Evolutionary conservation across 2,888 invertebrate genomes (phyloP).

Genomic region (Caenorhabditis drosophilae): DNA sequence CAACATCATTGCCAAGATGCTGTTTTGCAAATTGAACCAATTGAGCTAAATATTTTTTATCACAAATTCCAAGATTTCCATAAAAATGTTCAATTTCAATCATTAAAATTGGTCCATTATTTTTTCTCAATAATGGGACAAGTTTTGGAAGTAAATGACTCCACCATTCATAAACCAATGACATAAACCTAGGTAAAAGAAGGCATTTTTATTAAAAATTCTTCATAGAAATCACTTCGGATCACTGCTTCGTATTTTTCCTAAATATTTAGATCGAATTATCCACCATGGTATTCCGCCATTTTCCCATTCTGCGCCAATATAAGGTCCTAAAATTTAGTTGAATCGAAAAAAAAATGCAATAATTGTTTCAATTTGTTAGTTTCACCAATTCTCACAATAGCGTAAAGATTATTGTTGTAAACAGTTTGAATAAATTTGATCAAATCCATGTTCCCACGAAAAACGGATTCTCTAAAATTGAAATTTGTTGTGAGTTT

Average conservation of each 20-base stretch:
- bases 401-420: conserved; percentile 41
- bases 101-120: conserved; percentile 72
- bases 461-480: too few species aligned
- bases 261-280: conserved; percentile 23
- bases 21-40: conserved; percentile 76
- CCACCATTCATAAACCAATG: conserved; percentile 27
- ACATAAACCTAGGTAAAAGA: too few species aligned
- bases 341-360: too few species aligned
- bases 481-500: too few species aligned
- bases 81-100: conserved; percentile 74
- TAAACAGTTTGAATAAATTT: conserved; percentile 53
- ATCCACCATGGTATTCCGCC: conserved; percentile 59
- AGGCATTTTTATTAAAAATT: too few species aligned
- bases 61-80: conserved; percentile 77
- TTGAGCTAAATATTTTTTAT: conserved; percentile 77
- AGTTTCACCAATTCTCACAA: conserved; percentile 47
- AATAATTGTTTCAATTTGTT: background rate
- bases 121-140: conserved; percentile 69
- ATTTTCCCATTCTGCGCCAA: conserved; percentile 55
- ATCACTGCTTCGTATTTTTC: conserved; percentile 22
- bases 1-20: conserved; percentile 76
- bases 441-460: conserved; percentile 16
- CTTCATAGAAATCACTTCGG: too few species aligned
- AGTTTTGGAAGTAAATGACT: conserved; percentile 29
- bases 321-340: conserved; percentile 55